Base-by-base conservation (phyloP, 2,888 invertebrate species). In the Alcis repandata region DNA sequence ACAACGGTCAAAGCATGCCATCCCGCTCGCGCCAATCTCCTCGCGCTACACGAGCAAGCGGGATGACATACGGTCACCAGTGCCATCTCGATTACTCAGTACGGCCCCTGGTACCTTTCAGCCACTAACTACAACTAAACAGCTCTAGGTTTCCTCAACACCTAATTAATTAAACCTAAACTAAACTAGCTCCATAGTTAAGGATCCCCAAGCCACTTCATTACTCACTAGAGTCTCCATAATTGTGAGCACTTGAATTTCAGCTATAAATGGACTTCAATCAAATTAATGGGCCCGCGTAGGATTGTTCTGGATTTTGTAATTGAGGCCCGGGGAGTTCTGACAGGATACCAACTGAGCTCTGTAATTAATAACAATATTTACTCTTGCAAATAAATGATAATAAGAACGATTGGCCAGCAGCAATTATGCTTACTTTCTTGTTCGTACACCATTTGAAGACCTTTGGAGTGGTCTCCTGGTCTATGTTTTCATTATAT, bases 201-300 rank as follows among this genome's bases (percentile, higher is more conserved):
- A 65, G 33, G 7, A 59, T n/a, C 6, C 59, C 60, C 60, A 48
- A 52, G 52, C 52, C 63, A 67, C 65, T 70, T 62, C 67, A 72
- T 72, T 66, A 66, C 43, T 52, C 67, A 59, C 58, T 45, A 15
- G 27, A 38, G 62, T 70, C 57, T 63, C 67, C 46, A 69, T 70
- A 69, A 72, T 70, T 70, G 69, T 70, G 69, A 72, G 68, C 70
- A 69, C 70, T 73, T 66, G 70, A 74, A 76, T 71, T 74, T 71
- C 78, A 71, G 69, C 71, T 74, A 79, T 74, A 82, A 84, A 84
- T 80, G 81, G 78, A 72, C 70, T 77, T 80, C 79, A 80, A 86
- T 84, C 81, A 83, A 82, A 83, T 85, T 84, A 88, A 90, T 89
- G 76, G 85, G 73, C 75, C 77, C 80, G 76, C 75, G 74, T 75